Evolutionary conservation across 2,888 invertebrate species (phyloP).

Genomic region (Noctua comes): DNA sequence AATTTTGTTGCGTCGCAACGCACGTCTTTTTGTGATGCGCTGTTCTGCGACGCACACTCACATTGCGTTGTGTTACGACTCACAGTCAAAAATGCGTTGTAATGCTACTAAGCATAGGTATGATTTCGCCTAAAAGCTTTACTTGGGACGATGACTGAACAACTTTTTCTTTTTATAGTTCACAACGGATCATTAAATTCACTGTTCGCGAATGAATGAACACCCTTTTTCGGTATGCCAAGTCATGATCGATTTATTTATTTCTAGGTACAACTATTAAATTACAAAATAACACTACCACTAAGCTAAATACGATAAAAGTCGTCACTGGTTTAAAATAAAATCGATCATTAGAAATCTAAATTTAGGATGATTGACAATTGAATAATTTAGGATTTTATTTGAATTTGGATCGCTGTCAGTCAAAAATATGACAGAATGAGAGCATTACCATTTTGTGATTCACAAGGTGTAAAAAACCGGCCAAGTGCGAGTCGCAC

Average conservation of each 20-base stretch:
- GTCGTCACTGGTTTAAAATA: background rate
- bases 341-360: background rate
- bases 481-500: too few relatives aligned
- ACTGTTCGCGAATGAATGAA: conserved; percentile 55
- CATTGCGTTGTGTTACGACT: background rate
- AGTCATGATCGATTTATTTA: conserved; percentile 50
- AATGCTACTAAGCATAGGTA: background rate
- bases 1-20: too few relatives aligned
- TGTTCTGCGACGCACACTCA: background rate
- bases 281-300: conserved; percentile 1
- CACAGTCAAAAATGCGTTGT: conserved; percentile 13
- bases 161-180: conserved; percentile 43
- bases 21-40: background rate
- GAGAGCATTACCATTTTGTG: background rate
- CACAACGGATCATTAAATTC: conserved; percentile 50
- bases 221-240: conserved; percentile 48
- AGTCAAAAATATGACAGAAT: background rate
- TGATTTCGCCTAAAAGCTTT: conserved; percentile 38
- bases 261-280: conserved; percentile 15
- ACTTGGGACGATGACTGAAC: conserved; percentile 41
- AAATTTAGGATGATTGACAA: background rate
- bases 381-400: background rate
- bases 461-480: too few relatives aligned
- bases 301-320: background rate
- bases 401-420: background rate